phyloP scores from a whole-genome alignment of 2,113 vertebrate genomes.

The Trogon surrucura region DNA sequence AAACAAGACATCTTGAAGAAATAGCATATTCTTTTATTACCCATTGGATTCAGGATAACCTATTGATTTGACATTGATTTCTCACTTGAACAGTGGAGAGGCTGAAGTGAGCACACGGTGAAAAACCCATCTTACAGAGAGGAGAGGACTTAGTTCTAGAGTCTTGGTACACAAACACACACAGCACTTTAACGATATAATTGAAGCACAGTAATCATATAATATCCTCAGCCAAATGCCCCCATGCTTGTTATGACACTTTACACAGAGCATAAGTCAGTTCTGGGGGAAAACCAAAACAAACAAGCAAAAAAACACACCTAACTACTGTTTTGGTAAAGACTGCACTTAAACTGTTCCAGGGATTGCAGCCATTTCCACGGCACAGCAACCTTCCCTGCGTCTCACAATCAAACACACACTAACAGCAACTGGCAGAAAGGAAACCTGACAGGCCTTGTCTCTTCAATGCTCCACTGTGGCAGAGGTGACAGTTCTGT shows the following conservation, averaged over 20 bases:
- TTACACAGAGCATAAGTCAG: not conserved
- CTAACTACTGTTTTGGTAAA: not conserved
- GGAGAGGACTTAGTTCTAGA: not conserved
- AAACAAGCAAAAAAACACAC: too few species aligned
- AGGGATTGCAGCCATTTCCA: not conserved
- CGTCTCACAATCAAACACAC: not conserved
- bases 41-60: not conserved
- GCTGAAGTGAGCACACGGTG: not conserved
- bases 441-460: not conserved
- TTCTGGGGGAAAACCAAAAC: not conserved
- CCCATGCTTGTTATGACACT: not conserved
- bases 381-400: not conserved
- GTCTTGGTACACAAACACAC: not conserved
- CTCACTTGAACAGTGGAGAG: not conserved
- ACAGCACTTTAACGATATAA: not conserved
- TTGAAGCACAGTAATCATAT: not conserved
- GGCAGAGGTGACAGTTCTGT: rapidly evolving
- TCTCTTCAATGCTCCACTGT: not conserved
- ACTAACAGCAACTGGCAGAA: not conserved
- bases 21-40: not conserved
- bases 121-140: not conserved
- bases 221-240: not conserved
- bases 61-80: not conserved
- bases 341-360: not conserved
- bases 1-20: not conserved